Conservation (phyloP, 2,113 vertebrate genomes). For the Lophius piscatorius region DNA sequence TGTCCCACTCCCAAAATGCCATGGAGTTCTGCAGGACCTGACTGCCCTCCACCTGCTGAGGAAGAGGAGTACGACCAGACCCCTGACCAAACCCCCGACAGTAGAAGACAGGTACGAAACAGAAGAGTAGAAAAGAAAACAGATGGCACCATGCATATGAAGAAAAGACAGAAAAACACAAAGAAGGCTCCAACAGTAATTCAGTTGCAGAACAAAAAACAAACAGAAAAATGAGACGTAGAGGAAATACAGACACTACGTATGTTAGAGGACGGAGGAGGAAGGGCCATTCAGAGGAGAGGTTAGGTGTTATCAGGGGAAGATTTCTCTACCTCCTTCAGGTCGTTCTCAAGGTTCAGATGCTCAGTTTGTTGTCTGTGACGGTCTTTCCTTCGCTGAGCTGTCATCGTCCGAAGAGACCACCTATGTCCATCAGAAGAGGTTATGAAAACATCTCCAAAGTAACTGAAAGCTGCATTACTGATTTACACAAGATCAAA, state of each 20-base stretch:
- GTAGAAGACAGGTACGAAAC: slow-evolving; percentile 41
- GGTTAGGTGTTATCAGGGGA: no score
- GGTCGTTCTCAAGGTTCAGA: slow-evolving; percentile 84
- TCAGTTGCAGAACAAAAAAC: background rate
- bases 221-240: slow-evolving; percentile 10
- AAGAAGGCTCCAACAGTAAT: slow-evolving; percentile 1
- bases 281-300: background rate
- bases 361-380: slow-evolving; percentile 87
- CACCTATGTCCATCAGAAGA: slow-evolving; percentile 74
- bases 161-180: slow-evolving; percentile 40
- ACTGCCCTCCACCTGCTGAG: slow-evolving; percentile 85
- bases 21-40: slow-evolving; percentile 90
- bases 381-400: slow-evolving; percentile 87
- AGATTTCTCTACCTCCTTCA: slow-evolving; percentile 87
- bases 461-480: no score
- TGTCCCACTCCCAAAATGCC: slow-evolving; percentile 96
- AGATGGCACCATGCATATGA: slow-evolving; percentile 79
- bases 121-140: slow-evolving; percentile 53
- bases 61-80: slow-evolving; percentile 37
- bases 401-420: slow-evolving; percentile 83
- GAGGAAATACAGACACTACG: background rate
- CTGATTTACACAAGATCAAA: no score
- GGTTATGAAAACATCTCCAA: no score
- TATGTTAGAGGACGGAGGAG: background rate
- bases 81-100: slow-evolving; percentile 29